Base-by-base conservation (phyloP, 2,113 vertebrate genomes). In the Propithecus coquereli region DNA sequence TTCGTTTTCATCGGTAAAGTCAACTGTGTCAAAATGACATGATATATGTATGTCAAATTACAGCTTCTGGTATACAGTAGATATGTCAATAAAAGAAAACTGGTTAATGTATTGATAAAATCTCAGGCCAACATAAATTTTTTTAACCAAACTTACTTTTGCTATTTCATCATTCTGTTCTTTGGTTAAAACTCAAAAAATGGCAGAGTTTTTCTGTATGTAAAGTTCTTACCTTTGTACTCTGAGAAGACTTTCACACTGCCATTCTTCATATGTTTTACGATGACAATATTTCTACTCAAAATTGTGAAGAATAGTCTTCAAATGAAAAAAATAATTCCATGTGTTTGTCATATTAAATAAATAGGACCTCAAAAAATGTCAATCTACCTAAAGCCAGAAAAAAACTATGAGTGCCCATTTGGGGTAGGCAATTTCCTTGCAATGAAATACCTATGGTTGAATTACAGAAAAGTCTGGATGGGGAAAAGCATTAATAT, bases 111-210 rank as follows among this genome's bases (percentile, higher is more conserved):
- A n/a, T 76, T 90, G n/a, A 94, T 90, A 45, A 74, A 87, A 9
- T 87, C 27, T 71, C 23, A 57, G 57, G 4, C 59, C 7, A 30
- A 30, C 63, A 80, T 79, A 85, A 84, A 73, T n/a, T 7, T 32
- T 10, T 74, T 94, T 63, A 59, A 65, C 27, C 45, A 91, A 74
- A 73, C 65, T 61, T 61, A 18, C 14, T 59, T 93, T 86, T 25
- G 22, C 61, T 92, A 34, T 77, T 91, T 91, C 17, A n/a, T 71
- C 30, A 92, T 81, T 70, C 45, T 32, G 4, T 32, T 65, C 37
- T 91, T 87, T 68, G 3, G 20, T 54, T 81, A 84, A 93, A 96
- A 82, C 4, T 96, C 54, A 85, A 92, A 34, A 96, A 88, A 81
- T 61, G 25, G 5, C 27, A 71, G 10, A 3, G 3, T 59, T 2